phyloP scores from a whole-genome alignment of 2,797 vertebrate genomes.

The Hippopotamyrus pictus region DNA sequence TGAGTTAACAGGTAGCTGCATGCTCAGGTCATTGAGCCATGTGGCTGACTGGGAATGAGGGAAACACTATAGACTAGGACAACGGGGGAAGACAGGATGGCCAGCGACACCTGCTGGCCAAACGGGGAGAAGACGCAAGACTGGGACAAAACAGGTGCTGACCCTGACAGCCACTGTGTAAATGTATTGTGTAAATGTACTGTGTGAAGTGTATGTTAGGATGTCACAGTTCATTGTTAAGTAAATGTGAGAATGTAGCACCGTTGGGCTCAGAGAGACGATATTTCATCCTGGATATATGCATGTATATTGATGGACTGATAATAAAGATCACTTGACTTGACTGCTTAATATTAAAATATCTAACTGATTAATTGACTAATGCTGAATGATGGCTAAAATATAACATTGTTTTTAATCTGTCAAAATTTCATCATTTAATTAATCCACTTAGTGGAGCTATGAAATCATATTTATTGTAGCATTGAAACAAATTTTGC shows the following conservation, averaged over 20 bases:
- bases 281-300: neutral
- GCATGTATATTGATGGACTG: neutral
- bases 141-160: neutral
- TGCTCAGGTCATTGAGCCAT: neutral
- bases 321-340: neutral
- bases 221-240: neutral
- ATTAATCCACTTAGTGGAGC: neutral
- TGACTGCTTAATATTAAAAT: neutral
- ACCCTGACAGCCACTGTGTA: neutral
- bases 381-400: neutral
- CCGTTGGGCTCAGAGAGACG: neutral
- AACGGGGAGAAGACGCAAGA: neutral
- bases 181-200: neutral
- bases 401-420: neutral
- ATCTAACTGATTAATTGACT: neutral
- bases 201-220: neutral
- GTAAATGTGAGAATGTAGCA: neutral
- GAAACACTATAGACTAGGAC: neutral
- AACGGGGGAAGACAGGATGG: neutral
- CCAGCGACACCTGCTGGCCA: neutral
- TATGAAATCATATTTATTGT: neutral
- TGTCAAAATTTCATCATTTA: neutral
- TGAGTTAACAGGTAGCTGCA: neutral
- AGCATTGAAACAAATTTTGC: neutral
- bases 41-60: neutral